These are phyloP conservation scores for Leucoma salicis DNA, from an alignment of 2,888 invertebrate genomes.

Conservation along the genomic window DNA sequence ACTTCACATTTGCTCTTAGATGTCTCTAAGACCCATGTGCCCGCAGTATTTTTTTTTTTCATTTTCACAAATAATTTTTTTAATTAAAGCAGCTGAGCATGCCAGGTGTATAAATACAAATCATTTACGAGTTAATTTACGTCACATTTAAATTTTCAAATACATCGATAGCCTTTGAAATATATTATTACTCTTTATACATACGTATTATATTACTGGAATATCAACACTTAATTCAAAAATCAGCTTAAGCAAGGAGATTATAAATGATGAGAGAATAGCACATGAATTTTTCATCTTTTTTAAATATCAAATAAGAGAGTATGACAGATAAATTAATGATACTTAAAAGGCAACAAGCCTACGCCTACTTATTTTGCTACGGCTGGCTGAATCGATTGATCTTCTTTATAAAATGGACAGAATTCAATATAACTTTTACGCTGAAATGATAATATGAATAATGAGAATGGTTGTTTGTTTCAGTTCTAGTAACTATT, in stretches of 20 bases:
- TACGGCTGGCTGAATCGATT: conserved; percentile 25
- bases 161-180: too few species aligned
- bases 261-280: conserved; percentile 6
- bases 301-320: conserved; percentile 15
- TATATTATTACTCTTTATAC: too few species aligned
- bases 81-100: too few species aligned
- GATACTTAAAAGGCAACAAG: conserved; percentile 31
- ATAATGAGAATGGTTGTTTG: conserved; percentile 15
- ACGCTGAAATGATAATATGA: conserved; percentile 12
- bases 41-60: too few species aligned
- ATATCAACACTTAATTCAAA: conserved; percentile 7
- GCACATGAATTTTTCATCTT: conserved; percentile 12
- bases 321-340: conserved; percentile 33
- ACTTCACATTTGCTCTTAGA: too few species aligned
- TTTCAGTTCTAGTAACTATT: too few species aligned
- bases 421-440: conserved; percentile 29
- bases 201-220: neutral
- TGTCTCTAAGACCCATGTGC: too few species aligned
- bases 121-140: too few species aligned
- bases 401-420: conserved; percentile 30
- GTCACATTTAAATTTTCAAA: too few species aligned
- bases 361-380: conserved; percentile 28
- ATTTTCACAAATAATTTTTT: too few species aligned
- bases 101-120: too few species aligned
- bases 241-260: conserved; percentile 4